A percentile compares a stretch with the other conserved stretches of the same genome.
These are phyloP conservation scores for Platypus cylindrus DNA, from an alignment of 2,888 invertebrate genomes.

Conservation along the genomic window DNA sequence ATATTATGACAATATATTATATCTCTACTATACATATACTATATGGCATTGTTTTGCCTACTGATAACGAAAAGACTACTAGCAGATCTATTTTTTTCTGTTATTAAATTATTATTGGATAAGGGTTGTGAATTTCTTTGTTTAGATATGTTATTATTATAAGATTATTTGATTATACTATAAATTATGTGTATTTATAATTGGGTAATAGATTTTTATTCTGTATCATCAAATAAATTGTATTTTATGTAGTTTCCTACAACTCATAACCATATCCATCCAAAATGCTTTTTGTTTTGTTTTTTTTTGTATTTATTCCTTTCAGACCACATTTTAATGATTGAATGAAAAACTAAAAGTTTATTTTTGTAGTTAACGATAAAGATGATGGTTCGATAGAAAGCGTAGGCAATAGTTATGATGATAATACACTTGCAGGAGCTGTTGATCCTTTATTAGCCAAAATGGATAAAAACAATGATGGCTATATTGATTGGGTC, in stretches of 20 bases:
- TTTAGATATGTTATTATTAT: not conserved
- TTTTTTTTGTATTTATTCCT: not conserved
- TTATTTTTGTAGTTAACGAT: constrained; percentile 12
- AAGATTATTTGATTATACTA: not conserved
- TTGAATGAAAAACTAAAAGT: not conserved
- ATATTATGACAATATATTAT: too few species aligned
- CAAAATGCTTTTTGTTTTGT: not conserved
- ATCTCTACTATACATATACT: too few species aligned
- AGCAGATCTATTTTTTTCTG: too few species aligned
- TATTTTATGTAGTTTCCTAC: not conserved
- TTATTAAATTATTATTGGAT: too few species aligned
- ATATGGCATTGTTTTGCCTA: too few species aligned
- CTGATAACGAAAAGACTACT: too few species aligned
- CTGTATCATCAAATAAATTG: too few species aligned
- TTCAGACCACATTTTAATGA: not conserved
- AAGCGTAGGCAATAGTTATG: constrained; percentile 5
- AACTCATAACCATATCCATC: too few species aligned
- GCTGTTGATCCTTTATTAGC: constrained; percentile 51
- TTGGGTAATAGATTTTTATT: too few species aligned
- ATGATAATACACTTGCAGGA: constrained; percentile 42
- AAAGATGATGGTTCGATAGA: constrained; percentile 5
- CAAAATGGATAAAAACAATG: constrained; percentile 54
- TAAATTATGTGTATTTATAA: too few species aligned
- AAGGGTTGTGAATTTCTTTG: constrained; percentile 7
- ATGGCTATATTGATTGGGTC: constrained; percentile 59